Conservation (phyloP, 2,113 vertebrate genomes). For the Notechis scutatus region DNA sequence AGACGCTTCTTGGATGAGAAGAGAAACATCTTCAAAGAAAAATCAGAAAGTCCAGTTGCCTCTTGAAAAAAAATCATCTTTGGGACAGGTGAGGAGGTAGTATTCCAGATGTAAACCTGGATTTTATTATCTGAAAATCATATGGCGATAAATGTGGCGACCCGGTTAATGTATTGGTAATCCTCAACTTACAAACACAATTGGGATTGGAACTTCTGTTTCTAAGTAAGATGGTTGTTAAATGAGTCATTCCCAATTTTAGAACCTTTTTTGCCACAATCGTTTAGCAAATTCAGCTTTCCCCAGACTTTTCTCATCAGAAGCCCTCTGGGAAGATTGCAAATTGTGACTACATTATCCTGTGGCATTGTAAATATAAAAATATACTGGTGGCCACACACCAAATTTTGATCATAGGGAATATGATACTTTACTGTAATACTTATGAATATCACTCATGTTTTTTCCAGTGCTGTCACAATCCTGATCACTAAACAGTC, state of each 20-base stretch:
- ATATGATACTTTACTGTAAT: neutral
- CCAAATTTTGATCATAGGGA: neutral
- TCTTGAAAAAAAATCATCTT: too few relatives aligned
- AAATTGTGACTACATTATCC: neutral
- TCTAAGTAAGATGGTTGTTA: too few relatives aligned
- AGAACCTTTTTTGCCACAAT: neutral
- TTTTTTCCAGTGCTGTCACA: neutral
- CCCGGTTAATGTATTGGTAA: neutral
- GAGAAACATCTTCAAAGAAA: too few relatives aligned
- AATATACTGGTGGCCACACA: neutral
- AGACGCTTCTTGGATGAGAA: too few relatives aligned
- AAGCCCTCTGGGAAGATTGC: too few relatives aligned
- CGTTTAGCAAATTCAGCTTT: neutral
- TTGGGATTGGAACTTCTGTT: neutral
- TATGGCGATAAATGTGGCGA: too few relatives aligned
- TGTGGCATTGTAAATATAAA: neutral
- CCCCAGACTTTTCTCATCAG: too few relatives aligned
- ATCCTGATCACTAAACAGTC: neutral
- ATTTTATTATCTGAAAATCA: too few relatives aligned
- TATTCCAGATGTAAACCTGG: too few relatives aligned
- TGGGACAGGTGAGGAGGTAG: too few relatives aligned
- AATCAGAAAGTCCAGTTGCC: too few relatives aligned
- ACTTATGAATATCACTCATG: neutral
- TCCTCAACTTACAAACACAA: neutral
- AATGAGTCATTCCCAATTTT: neutral